Evolutionary conservation across 1,140 invertebrate genomes (phyloP), one percentile per base, ranked within the genome.

Genomic region (Lepidurus couesii): DNA sequence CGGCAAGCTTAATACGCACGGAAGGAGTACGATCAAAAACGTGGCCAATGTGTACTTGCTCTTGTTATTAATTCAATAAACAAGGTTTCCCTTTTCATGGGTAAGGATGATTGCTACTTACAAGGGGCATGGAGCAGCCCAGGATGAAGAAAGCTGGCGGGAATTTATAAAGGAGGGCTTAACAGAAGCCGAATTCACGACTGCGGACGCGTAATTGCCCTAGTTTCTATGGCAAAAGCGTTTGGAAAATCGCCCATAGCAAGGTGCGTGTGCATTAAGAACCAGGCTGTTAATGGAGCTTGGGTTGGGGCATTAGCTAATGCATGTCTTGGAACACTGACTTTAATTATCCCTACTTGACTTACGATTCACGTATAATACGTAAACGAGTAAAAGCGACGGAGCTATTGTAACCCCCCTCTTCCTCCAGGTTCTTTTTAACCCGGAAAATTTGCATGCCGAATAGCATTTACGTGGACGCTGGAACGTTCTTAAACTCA

Each of bases 291-390:
- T 65, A 65, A 65, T 4, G 53, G 53, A 21, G n/a, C 53, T 13
- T 65, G 53, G 53, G 16, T 34, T 34, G 34, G 21, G n/a, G 53
- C 21, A 65, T 65, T 65, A 65, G 53, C 53, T 65, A 65, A 65
- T 21, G 53, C 53, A 65, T 21, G 53, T n/a, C 53, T 4, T n/a
- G 16, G 53, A 65, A 65, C 53, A 65, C 53, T 65, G 53, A 65
- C 53, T 65, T 65, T 65, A 7, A 65, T 65, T 13, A 65, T 34
- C 53, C 16, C 53, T 65, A 65, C 53, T 65, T 65, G 53, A 65
- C 53, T 65, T 65, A 65, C 53, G 53, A 13, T n/a, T 65, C 53
- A 65, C 34, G 21, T 24, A 24, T 24, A 24, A 24, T 24, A 24
- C 24, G 24, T 4, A 16, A 47, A 47, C 45, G 53, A 65, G 6